Percentiles rank a stretch among this genome's conserved stretches.
These are phyloP conservation scores for Belgica antarctica DNA, from an alignment of 2,888 invertebrate species.

Conservation along the genomic window DNA sequence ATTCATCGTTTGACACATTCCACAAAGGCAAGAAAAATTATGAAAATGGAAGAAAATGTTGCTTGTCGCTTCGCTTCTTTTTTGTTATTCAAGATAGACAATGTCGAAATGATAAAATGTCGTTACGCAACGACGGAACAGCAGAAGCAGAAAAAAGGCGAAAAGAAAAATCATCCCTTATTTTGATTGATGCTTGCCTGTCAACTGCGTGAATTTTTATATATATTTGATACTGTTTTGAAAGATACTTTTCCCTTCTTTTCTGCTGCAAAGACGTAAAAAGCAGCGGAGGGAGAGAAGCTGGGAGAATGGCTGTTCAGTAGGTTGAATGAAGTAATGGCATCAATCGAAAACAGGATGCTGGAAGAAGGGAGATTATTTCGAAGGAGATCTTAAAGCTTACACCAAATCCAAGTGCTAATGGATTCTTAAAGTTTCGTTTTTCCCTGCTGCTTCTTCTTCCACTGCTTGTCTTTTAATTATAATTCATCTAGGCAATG, in stretches of 20 bases:
- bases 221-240: slow-evolving; percentile 44
- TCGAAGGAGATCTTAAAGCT: slow-evolving; percentile 7
- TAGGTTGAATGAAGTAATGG: slow-evolving; percentile 33
- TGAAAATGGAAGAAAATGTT: slow-evolving; percentile 1
- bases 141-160: slow-evolving; percentile 11
- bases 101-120: slow-evolving; percentile 40
- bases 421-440: slow-evolving; percentile 9
- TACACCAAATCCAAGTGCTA: slow-evolving; percentile 32
- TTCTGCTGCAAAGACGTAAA: slow-evolving; percentile 27
- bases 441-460: too few species aligned
- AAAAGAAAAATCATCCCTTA: slow-evolving; percentile 43
- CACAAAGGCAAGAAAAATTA: neutral
- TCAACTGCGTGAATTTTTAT: slow-evolving; percentile 43
- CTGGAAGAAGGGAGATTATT: slow-evolving; percentile 9
- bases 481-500: slow-evolving; percentile 30
- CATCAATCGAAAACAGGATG: slow-evolving; percentile 41
- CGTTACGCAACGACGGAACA: slow-evolving; percentile 34
- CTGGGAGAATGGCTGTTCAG: too few species aligned
- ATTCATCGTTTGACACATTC: slow-evolving; percentile 5
- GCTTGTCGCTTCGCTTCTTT: neutral
- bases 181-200: slow-evolving; percentile 41
- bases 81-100: slow-evolving; percentile 13
- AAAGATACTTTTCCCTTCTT: slow-evolving; percentile 25
- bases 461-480: too few species aligned
- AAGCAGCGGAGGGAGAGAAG: slow-evolving; percentile 27